Evolutionary conservation across 2,888 invertebrate genomes (phyloP).

Genomic region (Cryptus viduatorius): DNA sequence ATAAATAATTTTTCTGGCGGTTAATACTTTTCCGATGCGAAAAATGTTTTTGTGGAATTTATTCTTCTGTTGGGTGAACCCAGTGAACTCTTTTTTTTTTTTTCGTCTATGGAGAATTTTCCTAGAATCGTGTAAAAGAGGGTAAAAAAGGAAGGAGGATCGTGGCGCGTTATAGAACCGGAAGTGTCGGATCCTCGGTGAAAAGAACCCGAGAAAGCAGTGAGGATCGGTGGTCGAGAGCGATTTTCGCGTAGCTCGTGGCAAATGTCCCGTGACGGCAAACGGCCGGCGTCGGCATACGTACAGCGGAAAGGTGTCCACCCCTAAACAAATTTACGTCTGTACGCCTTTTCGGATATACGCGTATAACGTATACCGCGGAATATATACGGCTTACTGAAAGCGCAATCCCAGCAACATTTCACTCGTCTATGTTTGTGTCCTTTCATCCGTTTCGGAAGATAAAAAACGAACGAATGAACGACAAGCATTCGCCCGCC

Average conservation of each 20-base stretch:
- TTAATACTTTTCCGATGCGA: not conserved
- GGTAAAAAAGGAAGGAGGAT: constrained; percentile 28
- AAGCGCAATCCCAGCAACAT: constrained; percentile 38
- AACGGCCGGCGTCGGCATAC: constrained; percentile 72
- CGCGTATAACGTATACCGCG: constrained; percentile 17
- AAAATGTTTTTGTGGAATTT: constrained; percentile 55
- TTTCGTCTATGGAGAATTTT: constrained; percentile 30
- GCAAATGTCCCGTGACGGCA: constrained; percentile 83
- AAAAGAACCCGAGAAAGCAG: constrained; percentile 50
- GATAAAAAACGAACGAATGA: constrained; percentile 17
- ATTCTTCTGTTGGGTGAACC: constrained; percentile 34
- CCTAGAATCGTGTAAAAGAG: constrained; percentile 28
- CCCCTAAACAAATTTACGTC: constrained; percentile 83
- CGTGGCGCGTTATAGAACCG: constrained; percentile 45
- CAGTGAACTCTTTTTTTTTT: not conserved
- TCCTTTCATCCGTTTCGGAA: not conserved
- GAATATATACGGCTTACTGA: constrained; percentile 44
- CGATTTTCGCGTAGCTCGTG: constrained; percentile 70
- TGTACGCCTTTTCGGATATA: constrained; percentile 60
- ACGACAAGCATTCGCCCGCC: not conserved
- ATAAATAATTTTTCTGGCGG: too few species aligned
- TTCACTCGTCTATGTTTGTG: not conserved
- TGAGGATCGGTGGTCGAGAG: constrained; percentile 49
- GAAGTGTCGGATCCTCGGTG: constrained; percentile 65
- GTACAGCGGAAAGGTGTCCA: constrained; percentile 76